A percentile compares a stretch with the other conserved stretches of the same genome.
These are phyloP conservation scores for Cheilosia scutellata DNA, from an alignment of 2,888 invertebrate species.

Conservation along the genomic window DNA sequence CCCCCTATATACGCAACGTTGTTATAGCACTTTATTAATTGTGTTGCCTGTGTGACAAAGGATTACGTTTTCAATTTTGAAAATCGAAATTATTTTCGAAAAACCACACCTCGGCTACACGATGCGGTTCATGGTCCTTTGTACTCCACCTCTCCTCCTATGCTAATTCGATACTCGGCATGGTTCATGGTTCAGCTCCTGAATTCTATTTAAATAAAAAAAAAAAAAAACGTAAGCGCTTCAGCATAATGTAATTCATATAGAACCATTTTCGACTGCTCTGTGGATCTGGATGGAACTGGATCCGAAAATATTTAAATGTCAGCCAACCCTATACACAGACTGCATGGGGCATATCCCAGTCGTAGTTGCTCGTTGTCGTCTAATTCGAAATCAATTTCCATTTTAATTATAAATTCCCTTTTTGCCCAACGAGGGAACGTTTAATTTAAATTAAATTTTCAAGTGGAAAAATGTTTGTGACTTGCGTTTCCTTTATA, in stretches of 20 bases:
- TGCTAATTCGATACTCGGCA: constrained; percentile 47
- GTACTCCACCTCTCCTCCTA: not conserved
- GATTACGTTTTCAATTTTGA: constrained; percentile 72
- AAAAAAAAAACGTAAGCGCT: constrained; percentile 25
- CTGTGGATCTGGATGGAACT: not conserved
- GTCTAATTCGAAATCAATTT: constrained; percentile 73
- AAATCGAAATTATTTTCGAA: constrained; percentile 67
- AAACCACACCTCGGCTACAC: constrained; percentile 50
- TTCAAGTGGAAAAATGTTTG: constrained; percentile 74
- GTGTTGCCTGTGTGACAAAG: constrained; percentile 59
- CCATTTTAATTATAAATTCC: constrained; percentile 74
- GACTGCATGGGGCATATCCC: constrained; percentile 29
- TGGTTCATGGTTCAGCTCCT: constrained; percentile 17
- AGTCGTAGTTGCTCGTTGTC: constrained; percentile 14
- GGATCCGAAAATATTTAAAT: constrained; percentile 42
- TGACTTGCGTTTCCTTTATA: constrained; percentile 56
- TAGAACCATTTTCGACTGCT: constrained; percentile 32
- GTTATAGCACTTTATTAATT: constrained; percentile 65
- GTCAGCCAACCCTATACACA: not conserved
- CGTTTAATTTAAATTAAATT: constrained; percentile 75
- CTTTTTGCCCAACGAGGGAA: constrained; percentile 50
- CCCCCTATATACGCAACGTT: constrained; percentile 9
- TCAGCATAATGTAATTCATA: constrained; percentile 53
- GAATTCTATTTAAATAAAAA: constrained; percentile 34
- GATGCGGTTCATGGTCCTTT: constrained; percentile 28